Evolutionary conservation across 2,888 invertebrate genomes (phyloP).

Genomic region (Molanna angustata): DNA sequence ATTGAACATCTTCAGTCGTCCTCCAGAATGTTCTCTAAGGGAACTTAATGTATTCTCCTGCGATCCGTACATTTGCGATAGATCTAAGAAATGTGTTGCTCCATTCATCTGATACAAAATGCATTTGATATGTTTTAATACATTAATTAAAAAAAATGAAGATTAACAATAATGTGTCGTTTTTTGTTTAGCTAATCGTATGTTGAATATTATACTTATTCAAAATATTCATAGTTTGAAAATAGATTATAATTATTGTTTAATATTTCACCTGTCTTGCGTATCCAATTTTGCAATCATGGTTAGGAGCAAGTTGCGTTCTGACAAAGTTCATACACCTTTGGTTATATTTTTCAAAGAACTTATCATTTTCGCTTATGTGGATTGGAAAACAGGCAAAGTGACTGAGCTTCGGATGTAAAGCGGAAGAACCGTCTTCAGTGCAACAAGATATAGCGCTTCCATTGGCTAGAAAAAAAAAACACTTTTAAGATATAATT

Average conservation of each 20-base stretch:
- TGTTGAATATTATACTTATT: too few relatives aligned
- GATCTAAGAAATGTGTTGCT: slow-evolving; percentile 70
- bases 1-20: slow-evolving; percentile 61
- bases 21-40: slow-evolving; percentile 60
- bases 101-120: slow-evolving; percentile 63
- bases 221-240: too few relatives aligned
- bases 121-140: too few relatives aligned
- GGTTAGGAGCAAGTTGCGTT: slow-evolving; percentile 62
- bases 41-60: slow-evolving; percentile 54
- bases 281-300: slow-evolving; percentile 67
- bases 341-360: slow-evolving; percentile 57
- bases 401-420: slow-evolving; percentile 57
- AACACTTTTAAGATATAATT: too few relatives aligned
- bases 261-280: slow-evolving; percentile 71
- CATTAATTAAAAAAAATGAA: too few relatives aligned
- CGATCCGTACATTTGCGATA: slow-evolving; percentile 73
- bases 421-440: slow-evolving; percentile 52
- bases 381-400: slow-evolving; percentile 67
- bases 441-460: slow-evolving; percentile 72
- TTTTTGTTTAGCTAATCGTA: too few relatives aligned
- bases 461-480: slow-evolving; percentile 55
- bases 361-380: slow-evolving; percentile 58
- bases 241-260: too few relatives aligned
- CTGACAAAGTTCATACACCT: slow-evolving; percentile 72
- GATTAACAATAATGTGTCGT: too few relatives aligned